Conservation (phyloP, 2,113 vertebrate species). For the Elephas maximus region DNA sequence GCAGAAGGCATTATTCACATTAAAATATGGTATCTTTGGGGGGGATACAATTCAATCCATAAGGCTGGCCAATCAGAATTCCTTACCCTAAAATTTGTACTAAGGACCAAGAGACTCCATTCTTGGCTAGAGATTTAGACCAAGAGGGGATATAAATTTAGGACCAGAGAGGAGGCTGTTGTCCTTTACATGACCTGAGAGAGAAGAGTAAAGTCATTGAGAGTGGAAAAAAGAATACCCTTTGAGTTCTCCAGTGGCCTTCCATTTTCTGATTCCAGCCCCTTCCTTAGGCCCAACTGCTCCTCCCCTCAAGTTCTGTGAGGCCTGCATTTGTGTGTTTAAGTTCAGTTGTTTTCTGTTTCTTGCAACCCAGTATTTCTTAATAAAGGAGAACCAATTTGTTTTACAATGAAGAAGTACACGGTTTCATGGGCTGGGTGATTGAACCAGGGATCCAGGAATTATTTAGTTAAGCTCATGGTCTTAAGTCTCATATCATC, state of each 20-base stretch:
- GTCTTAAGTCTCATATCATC: background rate
- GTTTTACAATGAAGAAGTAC: conserved; percentile 2
- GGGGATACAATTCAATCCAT: no score
- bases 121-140: background rate
- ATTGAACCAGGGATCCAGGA: background rate
- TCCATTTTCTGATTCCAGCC: background rate
- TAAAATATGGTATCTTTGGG: no score
- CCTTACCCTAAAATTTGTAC: background rate
- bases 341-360: conserved; percentile 18
- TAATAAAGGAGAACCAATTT: background rate
- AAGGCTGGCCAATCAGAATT: background rate
- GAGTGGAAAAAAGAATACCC: background rate
- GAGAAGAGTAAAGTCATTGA: background rate
- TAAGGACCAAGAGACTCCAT: background rate
- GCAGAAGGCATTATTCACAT: no score
- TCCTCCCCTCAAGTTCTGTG: background rate
- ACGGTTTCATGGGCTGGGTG: background rate
- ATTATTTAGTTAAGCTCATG: conserved; percentile 6
- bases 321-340: background rate
- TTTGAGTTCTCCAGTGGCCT: background rate
- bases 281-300: background rate
- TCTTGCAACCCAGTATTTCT: background rate
- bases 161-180: background rate
- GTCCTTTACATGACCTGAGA: background rate
- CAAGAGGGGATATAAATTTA: conserved; percentile 27